Percentiles rank a stretch among this genome's conserved stretches.
phyloP scores from a whole-genome alignment of 2,888 invertebrate genomes.

The Tetragonisca angustula region DNA sequence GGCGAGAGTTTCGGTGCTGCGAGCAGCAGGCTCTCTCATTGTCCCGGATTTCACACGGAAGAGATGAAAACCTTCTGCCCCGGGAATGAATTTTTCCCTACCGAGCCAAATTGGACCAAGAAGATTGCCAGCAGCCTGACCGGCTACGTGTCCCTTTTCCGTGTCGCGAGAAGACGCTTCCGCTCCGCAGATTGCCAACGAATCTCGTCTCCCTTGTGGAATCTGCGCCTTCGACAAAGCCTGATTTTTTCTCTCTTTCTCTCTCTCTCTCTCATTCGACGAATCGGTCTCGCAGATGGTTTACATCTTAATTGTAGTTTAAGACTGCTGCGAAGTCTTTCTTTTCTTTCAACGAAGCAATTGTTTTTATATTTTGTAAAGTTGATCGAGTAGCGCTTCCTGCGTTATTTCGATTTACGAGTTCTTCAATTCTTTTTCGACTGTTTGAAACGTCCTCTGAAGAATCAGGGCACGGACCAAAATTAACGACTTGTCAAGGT shows the following conservation, averaged over 20 bases:
- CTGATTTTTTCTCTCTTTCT: neutral
- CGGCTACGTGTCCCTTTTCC: constrained; percentile 32
- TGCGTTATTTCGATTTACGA: too few relatives aligned
- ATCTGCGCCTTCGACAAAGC: neutral
- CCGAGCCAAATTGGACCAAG: constrained; percentile 69
- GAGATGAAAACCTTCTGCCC: constrained; percentile 64
- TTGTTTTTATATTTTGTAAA: too few relatives aligned
- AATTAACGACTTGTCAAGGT: neutral
- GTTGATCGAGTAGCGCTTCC: too few relatives aligned
- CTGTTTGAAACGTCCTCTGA: too few relatives aligned
- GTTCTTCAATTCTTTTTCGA: too few relatives aligned
- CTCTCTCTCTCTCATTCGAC: neutral
- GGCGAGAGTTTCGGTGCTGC: constrained; percentile 63
- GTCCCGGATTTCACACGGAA: constrained; percentile 69
- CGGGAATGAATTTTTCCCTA: constrained; percentile 68
- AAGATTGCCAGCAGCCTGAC: constrained; percentile 61
- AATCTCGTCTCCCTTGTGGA: neutral
- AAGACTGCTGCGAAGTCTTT: too few relatives aligned
- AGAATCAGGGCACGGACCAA: neutral
- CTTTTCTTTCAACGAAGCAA: too few relatives aligned
- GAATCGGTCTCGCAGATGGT: neutral
- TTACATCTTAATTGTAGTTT: neutral
- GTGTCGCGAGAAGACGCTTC: constrained; percentile 23
- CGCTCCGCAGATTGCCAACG: constrained; percentile 32
- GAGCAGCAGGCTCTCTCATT: constrained; percentile 55